Conservation (phyloP, 1,140 invertebrate genomes). For the Scaptomyza graminum region DNA sequence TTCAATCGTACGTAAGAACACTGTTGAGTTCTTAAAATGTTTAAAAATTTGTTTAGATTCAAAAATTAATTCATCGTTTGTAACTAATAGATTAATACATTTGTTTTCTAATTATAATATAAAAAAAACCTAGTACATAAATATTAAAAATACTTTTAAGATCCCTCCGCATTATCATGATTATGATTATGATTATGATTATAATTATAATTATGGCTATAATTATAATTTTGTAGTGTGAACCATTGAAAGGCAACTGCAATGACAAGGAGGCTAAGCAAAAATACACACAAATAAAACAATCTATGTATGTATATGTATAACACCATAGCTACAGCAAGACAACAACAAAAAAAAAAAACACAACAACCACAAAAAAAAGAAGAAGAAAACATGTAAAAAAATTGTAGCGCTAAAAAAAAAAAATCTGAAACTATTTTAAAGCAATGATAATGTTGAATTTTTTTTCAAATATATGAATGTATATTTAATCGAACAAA, state of each 20-base stretch:
- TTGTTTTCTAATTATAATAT: slow-evolving; percentile 50
- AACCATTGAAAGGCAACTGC: slow-evolving; percentile 42
- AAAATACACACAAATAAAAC: slow-evolving; percentile 3
- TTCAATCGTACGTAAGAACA: slow-evolving; percentile 15
- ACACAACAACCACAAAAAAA: slow-evolving; percentile 27
- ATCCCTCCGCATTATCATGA: slow-evolving; percentile 44
- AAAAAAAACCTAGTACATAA: not conserved
- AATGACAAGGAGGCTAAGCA: slow-evolving; percentile 41
- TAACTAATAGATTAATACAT: slow-evolving; percentile 42
- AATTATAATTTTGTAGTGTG: slow-evolving; percentile 18
- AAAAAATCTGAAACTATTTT: slow-evolving; percentile 64
- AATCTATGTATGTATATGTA: not conserved
- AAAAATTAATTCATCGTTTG: slow-evolving; percentile 4
- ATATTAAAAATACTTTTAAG: slow-evolving; percentile 48
- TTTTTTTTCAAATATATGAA: slow-evolving; percentile 54
- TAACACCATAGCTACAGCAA: slow-evolving; percentile 12
- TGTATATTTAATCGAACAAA: slow-evolving; percentile 27
- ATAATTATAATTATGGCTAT: too few relatives aligned
- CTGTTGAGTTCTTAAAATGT: slow-evolving; percentile 35
- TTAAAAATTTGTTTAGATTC: slow-evolving; percentile 6
- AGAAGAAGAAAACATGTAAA: slow-evolving; percentile 18
- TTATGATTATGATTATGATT: not conserved
- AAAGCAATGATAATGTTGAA: slow-evolving; percentile 64
- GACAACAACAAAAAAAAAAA: slow-evolving; percentile 9
- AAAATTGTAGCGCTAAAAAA: slow-evolving; percentile 14